Base-by-base conservation (phyloP, 1,140 invertebrate species). In the Argopecten irradians region DNA sequence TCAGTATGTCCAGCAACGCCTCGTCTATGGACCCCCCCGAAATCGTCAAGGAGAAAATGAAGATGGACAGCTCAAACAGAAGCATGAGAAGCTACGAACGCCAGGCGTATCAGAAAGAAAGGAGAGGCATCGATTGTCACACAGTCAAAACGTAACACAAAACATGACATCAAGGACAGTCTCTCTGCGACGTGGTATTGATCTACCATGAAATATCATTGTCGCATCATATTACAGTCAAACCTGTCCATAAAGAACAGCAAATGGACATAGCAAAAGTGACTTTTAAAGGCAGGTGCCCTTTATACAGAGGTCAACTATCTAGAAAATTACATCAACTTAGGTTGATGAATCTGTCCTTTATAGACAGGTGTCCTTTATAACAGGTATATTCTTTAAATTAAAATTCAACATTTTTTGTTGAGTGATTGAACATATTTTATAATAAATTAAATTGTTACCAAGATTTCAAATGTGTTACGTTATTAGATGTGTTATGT, bases 81-180 rank as follows among this genome's bases (percentile, higher is more conserved):
- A 95, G 97, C 96, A 94, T 96, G 96, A 92, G 95, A 96, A 92
- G 95, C 96, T 93, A 96, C 96, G n/a, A n/a, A 95, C 36, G 97
- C 97, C 93, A 97, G 97, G 93, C 96, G 97, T 90, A 96, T 98
- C 8, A 97, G 97, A 86, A 96, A 96, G 34, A 99, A 99, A 96
- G 99, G 99, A 39, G 98, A 99, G 96, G 98, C 98, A 0, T 98
- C 97, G 95, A 98, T 98, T 14, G 96, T 97, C 0, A 98, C 97
- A 7, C 96, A 98, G 92, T 95, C 95, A 88, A 96, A 98, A 89
- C 97, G 98, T 93, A 98, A 98, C 87, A 99, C 99, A 96, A 96
- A 95, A 85, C 97, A 97, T 94, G 97, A 97, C 22, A 98, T 99
- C 84, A 97, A 97, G 94, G 89, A 94, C 83, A 95, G 93, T 84